Conservation (phyloP, 2,888 invertebrate genomes). For the Aspidiotus rigidus region DNA sequence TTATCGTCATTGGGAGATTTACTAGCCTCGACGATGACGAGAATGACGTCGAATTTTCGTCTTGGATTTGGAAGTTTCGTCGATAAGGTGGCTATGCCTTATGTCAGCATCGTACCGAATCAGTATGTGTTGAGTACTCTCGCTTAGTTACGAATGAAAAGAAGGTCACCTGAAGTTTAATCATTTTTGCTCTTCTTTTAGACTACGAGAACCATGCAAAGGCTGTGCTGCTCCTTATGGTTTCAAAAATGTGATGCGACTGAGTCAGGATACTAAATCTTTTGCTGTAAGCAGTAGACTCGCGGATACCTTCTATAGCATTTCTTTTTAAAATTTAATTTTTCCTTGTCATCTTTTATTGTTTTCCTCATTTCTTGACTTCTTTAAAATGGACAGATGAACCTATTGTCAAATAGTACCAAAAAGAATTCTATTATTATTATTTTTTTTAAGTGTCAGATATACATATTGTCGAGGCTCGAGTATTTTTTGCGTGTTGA, state of each 20-base stretch:
- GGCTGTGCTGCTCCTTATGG: slow-evolving; percentile 93
- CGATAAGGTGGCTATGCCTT: slow-evolving; percentile 95
- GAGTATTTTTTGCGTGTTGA: too few relatives aligned
- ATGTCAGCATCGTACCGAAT: slow-evolving; percentile 82
- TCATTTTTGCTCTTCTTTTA: slow-evolving; percentile 40
- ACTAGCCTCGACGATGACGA: slow-evolving; percentile 76
- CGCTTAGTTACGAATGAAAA: neutral
- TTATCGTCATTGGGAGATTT: slow-evolving; percentile 72
- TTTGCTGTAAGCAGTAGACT: slow-evolving; percentile 81
- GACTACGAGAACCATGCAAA: slow-evolving; percentile 60
- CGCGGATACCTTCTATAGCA: neutral
- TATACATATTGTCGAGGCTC: too few relatives aligned
- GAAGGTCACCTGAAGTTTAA: neutral
- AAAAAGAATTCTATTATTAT: too few relatives aligned
- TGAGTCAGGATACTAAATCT: slow-evolving; percentile 68
- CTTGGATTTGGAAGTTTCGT: slow-evolving; percentile 91
- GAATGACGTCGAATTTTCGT: slow-evolving; percentile 84
- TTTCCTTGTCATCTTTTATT: too few relatives aligned
- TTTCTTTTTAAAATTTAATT: too few relatives aligned
- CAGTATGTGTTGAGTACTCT: slow-evolving; percentile 61
- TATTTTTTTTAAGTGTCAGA: too few relatives aligned
- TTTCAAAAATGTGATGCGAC: slow-evolving; percentile 84
- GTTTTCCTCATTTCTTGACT: too few relatives aligned
- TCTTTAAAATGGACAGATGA: too few relatives aligned
- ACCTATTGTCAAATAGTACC: too few relatives aligned